Base-by-base conservation (phyloP, 2,797 vertebrate genomes). In the Hephaestus fuliginosus region DNA sequence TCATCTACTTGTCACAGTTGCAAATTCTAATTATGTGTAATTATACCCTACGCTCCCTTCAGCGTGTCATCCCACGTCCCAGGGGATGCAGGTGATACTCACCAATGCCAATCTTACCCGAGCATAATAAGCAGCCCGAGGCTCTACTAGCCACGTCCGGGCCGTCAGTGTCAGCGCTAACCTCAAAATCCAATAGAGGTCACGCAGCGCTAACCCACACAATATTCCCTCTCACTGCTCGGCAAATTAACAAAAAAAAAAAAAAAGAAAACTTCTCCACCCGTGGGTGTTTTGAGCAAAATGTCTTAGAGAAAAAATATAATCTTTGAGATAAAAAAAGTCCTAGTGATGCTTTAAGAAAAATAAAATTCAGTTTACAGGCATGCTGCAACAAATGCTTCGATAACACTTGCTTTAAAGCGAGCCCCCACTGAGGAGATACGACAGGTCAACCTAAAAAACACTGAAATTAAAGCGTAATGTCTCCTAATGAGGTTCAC, bases 11-110 rank as follows among this genome's bases (percentile, higher is more conserved):
- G 64, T 70, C 80, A 72, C 69, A 14, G 68, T 3, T 46, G 18
- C 68, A 72, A 43, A 79, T 52, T 43, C 51, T 79, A 77, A 87
- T 86, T 74, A 80, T 56, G 73, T 46, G 56, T 87, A 82, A 86
- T 87, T 84, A 76, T 8, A 66, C 69, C 22, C 52, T 20, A 6
- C 43, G 3, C 43, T 13, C 61, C 8, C 70, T 52, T 39, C 55
- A 18, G 22, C 48, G 56, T 68, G 79, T 76, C 86, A 60, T 66
- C 52, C 73, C 60, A 22, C 51, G 22, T 83, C 80, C 65, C 70
- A 68, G 48, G 48, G 58, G 58, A 33, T 63, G 67, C 78, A 82
- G 84, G 85, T 88, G 82, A 85, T 57, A 7, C 72, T 77, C 58
- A 33, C 2, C 41, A 48, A 17, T 20, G 53, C 57, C 22, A n/a